Evolutionary conservation across 2,797 vertebrate genomes (phyloP).

Genomic region (Picus viridis): DNA sequence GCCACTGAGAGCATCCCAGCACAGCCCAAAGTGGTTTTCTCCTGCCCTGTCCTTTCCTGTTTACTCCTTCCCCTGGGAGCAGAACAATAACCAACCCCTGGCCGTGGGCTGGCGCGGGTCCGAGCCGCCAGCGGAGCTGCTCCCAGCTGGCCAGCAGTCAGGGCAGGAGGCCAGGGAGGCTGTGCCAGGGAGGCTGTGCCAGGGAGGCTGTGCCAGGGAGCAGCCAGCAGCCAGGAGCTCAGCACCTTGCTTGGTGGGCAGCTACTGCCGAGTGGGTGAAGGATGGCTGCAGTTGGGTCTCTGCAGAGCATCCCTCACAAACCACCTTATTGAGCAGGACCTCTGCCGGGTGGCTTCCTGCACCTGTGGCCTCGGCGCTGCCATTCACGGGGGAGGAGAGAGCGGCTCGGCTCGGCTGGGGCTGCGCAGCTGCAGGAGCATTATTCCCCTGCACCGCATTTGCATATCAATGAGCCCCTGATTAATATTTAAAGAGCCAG

Average conservation of each 20-base stretch:
- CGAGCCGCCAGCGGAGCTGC: neutral
- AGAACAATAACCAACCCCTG: slow-evolving; percentile 49
- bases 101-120: neutral
- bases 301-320: slow-evolving; percentile 10
- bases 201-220: neutral
- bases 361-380: slow-evolving; percentile 67
- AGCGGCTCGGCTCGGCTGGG: slow-evolving; percentile 13
- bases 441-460: slow-evolving; percentile 66
- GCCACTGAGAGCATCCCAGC: no score
- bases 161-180: slow-evolving; percentile 39
- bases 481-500: slow-evolving; percentile 83
- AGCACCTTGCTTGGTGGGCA: slow-evolving; percentile 35
- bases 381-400: slow-evolving; percentile 52
- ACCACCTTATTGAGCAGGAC: slow-evolving; percentile 33
- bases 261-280: neutral
- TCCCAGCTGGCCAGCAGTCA: slow-evolving; percentile 34
- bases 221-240: neutral
- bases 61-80: slow-evolving; percentile 31
- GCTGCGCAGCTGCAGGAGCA: slow-evolving; percentile 76
- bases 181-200: neutral
- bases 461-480: slow-evolving; percentile 79
- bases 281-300: neutral
- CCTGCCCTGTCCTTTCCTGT: slow-evolving; percentile 31
- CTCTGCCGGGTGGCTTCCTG: neutral
- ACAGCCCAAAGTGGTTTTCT: neutral